Base-by-base conservation (phyloP, 2,113 vertebrate species). In the Haplotaxodon microlepis region DNA sequence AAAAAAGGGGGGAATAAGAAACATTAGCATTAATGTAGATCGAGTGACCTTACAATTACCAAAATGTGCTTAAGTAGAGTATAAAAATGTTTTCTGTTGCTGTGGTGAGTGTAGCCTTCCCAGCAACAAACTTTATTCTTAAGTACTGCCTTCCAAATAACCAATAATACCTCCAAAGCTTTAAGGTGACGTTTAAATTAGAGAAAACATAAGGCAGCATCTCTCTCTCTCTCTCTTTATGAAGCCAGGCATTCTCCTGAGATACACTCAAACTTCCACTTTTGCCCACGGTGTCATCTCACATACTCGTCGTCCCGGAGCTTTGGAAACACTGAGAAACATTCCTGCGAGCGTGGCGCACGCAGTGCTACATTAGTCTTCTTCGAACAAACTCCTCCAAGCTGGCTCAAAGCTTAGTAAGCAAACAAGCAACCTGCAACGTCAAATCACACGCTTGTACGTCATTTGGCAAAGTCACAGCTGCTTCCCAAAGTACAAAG, bases 11-110 rank as follows among this genome's bases (percentile, higher is more conserved):
- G 86, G 87, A 90, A 89, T 92, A 84, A 53, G 89, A 95, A 89
- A 88, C 87, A 76, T 91, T 84, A 94, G 89, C 93, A 82, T 92
- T 85, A 90, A 92, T 61, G 87, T 93, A 96, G 93, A 92, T 94
- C n/a, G 91, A 96, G 93, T 94, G 94, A 95, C 91, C 92, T 96
- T 94, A 92, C 61, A 91, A 94, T 94, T 96, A 96, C 95, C 96
- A 96, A 96, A 96, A 96, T 94, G 93, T 94, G 91, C 94, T 94
- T 93, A 89, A 89, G 86, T 94, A 91, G 90, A 84, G 89, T 92
- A 84, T 93, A 53, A 87, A 93, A 27, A 82, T 86, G 87, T 95
- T 92, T 86, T 84, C 78, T 93, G 87, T 89, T 90, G 85, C 93
- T 47, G 53, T 92, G 81, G 84, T 88, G 57, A 91, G 73, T 66